Evolutionary conservation across 35 echinoderm and acorn worm genomes (phyloP).

Genomic region (Heliocidaris tuberculata): DNA sequence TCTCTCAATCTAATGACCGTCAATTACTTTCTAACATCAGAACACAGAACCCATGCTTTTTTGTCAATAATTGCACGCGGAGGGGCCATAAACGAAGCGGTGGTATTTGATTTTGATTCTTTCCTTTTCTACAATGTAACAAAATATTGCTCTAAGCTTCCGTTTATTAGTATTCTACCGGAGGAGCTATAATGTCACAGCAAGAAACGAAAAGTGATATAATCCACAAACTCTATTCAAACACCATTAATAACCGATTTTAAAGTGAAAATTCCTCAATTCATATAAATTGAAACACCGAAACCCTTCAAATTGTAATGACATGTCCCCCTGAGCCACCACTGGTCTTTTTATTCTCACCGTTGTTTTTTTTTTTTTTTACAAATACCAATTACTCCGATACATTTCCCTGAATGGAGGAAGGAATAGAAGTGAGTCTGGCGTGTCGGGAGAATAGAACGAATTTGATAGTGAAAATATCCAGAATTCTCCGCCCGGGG

Average conservation of each 20-base stretch:
- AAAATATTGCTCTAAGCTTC: background rate
- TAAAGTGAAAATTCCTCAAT: background rate
- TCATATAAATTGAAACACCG: background rate
- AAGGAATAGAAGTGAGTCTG: background rate
- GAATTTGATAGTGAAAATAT: slow-evolving; percentile 38
- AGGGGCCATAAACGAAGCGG: background rate
- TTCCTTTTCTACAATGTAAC: background rate
- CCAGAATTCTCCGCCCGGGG: slow-evolving; percentile 2
- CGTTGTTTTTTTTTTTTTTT: background rate
- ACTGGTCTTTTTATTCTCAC: background rate
- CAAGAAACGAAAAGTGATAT: slow-evolving; percentile 11
- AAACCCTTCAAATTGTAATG: slow-evolving; percentile 5
- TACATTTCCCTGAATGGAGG: background rate
- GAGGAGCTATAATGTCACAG: background rate
- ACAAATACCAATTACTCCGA: slow-evolving; percentile 25
- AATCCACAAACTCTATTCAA: slow-evolving; percentile 5
- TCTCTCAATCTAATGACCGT: background rate
- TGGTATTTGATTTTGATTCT: background rate
- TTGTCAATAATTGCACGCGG: background rate
- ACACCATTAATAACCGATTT: slow-evolving; percentile 17
- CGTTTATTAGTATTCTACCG: background rate
- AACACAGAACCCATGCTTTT: background rate
- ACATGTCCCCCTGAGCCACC: background rate
- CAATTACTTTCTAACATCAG: background rate
- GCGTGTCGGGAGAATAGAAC: background rate